phyloP scores from a whole-genome alignment of 2,113 vertebrate genomes.

The Chionis minor region DNA sequence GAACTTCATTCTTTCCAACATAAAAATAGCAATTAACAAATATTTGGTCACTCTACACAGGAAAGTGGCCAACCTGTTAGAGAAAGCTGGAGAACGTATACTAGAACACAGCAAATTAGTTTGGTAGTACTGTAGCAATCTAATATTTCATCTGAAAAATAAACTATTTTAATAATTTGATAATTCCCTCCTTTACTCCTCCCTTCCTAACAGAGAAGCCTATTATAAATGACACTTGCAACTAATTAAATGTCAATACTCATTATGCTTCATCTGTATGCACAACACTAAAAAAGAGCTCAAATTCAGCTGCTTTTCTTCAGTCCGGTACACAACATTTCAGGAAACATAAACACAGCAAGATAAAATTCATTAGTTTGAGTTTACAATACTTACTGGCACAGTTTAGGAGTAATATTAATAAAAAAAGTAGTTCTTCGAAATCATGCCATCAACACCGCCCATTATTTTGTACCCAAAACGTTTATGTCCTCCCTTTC shows the following conservation, averaged over 20 bases:
- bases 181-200: not conserved
- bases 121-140: not conserved
- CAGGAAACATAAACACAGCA: not conserved
- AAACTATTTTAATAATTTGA: not conserved
- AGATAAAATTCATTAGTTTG: not conserved
- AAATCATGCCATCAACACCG: not conserved
- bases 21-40: not conserved
- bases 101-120: not conserved
- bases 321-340: not conserved
- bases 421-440: not conserved
- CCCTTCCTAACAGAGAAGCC: not conserved
- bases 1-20: not conserved
- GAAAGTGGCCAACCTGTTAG: not conserved
- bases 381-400: not conserved
- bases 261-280: not conserved
- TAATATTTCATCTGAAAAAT: not conserved
- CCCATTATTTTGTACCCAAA: not conserved
- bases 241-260: constrained; percentile 15
- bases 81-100: not conserved
- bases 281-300: constrained; percentile 36
- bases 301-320: constrained; percentile 56
- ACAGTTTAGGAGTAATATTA: not conserved
- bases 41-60: not conserved
- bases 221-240: not conserved
- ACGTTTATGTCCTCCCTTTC: not conserved